phyloP scores from a whole-genome alignment of 2,888 invertebrate genomes.

The Philonicus albiceps region DNA sequence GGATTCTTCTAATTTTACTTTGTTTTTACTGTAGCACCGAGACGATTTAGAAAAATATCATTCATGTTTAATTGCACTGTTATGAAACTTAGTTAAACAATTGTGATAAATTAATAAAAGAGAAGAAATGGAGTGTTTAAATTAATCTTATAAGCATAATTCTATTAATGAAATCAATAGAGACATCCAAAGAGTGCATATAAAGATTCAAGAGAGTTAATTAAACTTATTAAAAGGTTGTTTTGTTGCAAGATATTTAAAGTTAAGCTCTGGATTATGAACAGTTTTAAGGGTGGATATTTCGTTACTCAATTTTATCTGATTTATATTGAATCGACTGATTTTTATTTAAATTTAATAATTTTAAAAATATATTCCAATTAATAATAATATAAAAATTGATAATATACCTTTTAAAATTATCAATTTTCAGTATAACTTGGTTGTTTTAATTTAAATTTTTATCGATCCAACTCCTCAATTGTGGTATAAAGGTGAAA shows the following conservation, averaged over 20 bases:
- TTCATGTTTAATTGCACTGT: too few relatives aligned
- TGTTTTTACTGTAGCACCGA: too few relatives aligned
- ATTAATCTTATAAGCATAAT: neutral
- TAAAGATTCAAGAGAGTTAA: too few relatives aligned
- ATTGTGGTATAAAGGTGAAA: constrained; percentile 13
- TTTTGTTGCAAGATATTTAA: too few relatives aligned
- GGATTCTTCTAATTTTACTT: too few relatives aligned
- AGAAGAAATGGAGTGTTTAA: too few relatives aligned
- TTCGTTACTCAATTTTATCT: neutral
- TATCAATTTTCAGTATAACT: neutral
- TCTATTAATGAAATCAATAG: too few relatives aligned
- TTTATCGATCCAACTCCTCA: constrained; percentile 45
- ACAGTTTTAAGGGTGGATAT: neutral
- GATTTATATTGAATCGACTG: neutral
- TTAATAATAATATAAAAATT: neutral
- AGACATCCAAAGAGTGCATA: too few relatives aligned
- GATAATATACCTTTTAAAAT: neutral
- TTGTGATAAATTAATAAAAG: too few relatives aligned
- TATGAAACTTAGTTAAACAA: too few relatives aligned
- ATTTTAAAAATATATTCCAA: neutral
- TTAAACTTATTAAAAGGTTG: neutral
- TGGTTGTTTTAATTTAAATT: neutral
- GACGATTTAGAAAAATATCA: too few relatives aligned
- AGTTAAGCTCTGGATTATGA: too few relatives aligned
- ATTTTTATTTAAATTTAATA: neutral